These are phyloP conservation scores for Pteropus alecto DNA, from an alignment of 2,113 vertebrate species.

Conservation along the genomic window DNA sequence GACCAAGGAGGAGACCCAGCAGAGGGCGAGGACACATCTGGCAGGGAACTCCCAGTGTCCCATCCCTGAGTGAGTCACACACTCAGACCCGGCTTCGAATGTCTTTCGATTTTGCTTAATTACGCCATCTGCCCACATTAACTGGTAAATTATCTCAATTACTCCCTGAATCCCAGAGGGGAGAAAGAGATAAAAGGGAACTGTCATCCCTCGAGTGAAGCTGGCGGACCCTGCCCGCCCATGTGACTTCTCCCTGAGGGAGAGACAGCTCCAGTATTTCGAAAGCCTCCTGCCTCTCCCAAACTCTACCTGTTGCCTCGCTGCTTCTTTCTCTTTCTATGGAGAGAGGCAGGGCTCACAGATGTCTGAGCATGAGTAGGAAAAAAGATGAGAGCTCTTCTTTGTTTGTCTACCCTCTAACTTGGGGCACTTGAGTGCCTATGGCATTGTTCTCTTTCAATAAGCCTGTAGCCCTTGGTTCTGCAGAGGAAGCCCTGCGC, in stretches of 20 bases:
- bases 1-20: neutral
- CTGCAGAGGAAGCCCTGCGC: neutral
- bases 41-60: neutral
- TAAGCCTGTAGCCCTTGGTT: neutral
- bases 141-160: slow-evolving; percentile 74
- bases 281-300: neutral
- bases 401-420: neutral
- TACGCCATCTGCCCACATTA: slow-evolving; percentile 81
- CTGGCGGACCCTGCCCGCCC: neutral
- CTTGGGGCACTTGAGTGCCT: neutral
- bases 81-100: neutral
- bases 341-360: neutral
- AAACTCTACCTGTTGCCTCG: neutral
- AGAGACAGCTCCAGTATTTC: neutral
- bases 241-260: neutral
- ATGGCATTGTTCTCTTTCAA: neutral
- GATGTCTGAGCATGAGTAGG: neutral
- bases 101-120: slow-evolving; percentile 76
- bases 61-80: neutral
- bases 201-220: neutral
- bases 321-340: neutral
- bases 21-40: neutral
- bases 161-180: slow-evolving; percentile 57
- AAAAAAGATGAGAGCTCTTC: neutral
- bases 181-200: slow-evolving; percentile 42